Evolutionary conservation across 2,888 invertebrate genomes (phyloP).

Genomic region (Ypsolopha sequella): DNA sequence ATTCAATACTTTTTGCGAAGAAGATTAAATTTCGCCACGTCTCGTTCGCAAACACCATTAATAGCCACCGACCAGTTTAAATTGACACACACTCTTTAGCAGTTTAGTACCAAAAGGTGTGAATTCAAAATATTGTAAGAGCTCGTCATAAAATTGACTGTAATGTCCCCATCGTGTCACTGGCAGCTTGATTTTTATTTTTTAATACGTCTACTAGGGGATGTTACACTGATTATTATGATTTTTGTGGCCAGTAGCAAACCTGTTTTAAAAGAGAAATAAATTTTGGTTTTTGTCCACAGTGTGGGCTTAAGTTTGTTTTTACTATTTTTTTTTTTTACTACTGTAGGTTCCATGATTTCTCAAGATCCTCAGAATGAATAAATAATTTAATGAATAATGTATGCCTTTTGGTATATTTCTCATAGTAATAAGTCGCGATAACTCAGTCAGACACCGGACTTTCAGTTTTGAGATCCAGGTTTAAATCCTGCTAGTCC

Average conservation of each 20-base stretch:
- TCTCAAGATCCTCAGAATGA: no score
- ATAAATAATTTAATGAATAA: no score
- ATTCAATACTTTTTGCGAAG: slow-evolving; percentile 64
- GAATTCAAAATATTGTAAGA: slow-evolving; percentile 5
- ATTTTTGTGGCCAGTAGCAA: slow-evolving; percentile 24
- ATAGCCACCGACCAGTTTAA: slow-evolving; percentile 36
- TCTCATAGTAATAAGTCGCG: no score
- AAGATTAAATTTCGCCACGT: slow-evolving; percentile 64
- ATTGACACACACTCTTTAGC: slow-evolving; percentile 21
- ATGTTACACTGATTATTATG: slow-evolving; percentile 63
- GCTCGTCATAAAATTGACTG: slow-evolving; percentile 24
- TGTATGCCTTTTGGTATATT: no score
- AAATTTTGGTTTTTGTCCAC: no score
- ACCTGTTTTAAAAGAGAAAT: no score
- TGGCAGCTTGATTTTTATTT: slow-evolving; percentile 34
- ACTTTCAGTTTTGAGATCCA: no score
- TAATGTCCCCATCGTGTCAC: slow-evolving; percentile 43
- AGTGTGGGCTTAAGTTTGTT: no score
- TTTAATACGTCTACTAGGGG: slow-evolving; percentile 57
- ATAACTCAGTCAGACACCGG: no score
- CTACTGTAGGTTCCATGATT: no score
- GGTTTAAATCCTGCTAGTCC: no score
- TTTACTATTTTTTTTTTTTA: no score
- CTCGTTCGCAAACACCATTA: slow-evolving; percentile 56
- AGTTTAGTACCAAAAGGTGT: not conserved